Percentiles rank a stretch among this genome's conserved stretches.
phyloP scores from a whole-genome alignment of 2,888 invertebrate species.

The Neoaliturus tenellus region DNA sequence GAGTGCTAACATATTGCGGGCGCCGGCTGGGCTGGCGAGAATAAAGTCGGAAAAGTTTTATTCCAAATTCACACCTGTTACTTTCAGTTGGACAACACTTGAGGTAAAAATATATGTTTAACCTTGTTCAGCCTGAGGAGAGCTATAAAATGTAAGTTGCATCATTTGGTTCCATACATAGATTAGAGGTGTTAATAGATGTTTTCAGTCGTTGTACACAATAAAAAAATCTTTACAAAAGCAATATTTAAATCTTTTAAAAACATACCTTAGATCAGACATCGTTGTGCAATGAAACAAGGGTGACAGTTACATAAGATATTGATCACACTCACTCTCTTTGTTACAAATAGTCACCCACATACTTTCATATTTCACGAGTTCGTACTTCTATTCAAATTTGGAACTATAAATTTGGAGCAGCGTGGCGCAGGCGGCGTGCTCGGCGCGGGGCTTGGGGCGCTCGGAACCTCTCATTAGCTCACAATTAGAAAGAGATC shows the following conservation, averaged over 20 bases:
- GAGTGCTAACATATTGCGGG: neutral
- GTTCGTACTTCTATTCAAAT: conserved; percentile 15
- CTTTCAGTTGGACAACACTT: neutral
- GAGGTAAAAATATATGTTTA: too few species aligned
- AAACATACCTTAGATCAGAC: too few species aligned
- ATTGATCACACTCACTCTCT: neutral
- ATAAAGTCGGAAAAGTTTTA: neutral
- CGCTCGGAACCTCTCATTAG: neutral
- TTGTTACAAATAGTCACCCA: neutral
- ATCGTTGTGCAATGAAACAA: too few species aligned
- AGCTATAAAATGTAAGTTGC: too few species aligned
- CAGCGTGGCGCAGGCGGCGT: neutral
- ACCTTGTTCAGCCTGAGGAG: too few species aligned
- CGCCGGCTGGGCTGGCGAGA: neutral
- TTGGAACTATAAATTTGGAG: conserved; percentile 3
- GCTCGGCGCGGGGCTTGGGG: neutral
- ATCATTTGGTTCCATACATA: too few species aligned
- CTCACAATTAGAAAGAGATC: conserved; percentile 53
- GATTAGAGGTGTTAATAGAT: too few species aligned
- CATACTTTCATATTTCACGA: neutral
- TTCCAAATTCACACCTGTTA: conserved; percentile 6
- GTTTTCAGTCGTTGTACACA: too few species aligned
- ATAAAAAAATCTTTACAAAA: too few species aligned
- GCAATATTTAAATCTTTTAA: too few species aligned
- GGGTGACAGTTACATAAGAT: too few species aligned